Conservation (phyloP, 2,797 vertebrate genomes). For the Hypotaenidia philippensis region DNA sequence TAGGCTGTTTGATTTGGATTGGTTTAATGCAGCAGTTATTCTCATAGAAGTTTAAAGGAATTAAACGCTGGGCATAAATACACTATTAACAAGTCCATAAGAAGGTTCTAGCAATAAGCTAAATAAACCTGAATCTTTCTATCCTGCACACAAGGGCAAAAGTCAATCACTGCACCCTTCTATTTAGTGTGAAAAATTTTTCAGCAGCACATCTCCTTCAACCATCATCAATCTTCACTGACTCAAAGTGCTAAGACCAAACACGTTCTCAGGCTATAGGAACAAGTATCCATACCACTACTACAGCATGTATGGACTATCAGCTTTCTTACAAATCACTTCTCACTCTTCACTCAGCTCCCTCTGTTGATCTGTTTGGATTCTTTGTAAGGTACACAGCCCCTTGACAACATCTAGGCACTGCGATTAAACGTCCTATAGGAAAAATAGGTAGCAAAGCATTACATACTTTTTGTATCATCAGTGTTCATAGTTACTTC, state of each 20-base stretch:
- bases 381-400: not conserved
- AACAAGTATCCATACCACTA: not conserved
- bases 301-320: not conserved
- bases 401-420: not conserved
- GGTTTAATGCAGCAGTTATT: not conserved
- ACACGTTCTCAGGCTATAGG: not conserved
- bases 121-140: not conserved
- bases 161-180: not conserved
- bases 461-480: slow-evolving; percentile 65
- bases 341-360: not conserved
- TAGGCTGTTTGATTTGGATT: not conserved
- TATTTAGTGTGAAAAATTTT: not conserved
- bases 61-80: not conserved
- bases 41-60: not conserved
- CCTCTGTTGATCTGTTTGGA: not conserved
- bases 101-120: not conserved
- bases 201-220: not conserved
- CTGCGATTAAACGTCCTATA: not conserved
- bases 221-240: not conserved
- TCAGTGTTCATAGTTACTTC: slow-evolving; percentile 30
- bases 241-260: not conserved
- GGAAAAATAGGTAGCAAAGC: not conserved
- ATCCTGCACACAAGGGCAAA: not conserved
- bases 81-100: not conserved
- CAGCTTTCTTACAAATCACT: not conserved